These are phyloP conservation scores for Tupaia tana DNA, from an alignment of 2,113 vertebrate species.

Conservation along the genomic window DNA sequence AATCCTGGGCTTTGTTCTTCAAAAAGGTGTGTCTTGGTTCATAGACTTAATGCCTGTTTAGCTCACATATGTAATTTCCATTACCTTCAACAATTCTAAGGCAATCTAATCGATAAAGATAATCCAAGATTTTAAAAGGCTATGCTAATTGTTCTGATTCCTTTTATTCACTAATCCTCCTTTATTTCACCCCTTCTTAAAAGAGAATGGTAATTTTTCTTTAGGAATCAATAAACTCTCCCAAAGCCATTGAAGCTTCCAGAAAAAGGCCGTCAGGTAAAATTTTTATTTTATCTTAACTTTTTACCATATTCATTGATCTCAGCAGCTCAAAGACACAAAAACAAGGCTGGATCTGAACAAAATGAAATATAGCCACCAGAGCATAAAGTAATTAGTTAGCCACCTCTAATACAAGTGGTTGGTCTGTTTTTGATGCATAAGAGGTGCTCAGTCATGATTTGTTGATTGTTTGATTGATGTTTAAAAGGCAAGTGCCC, in stretches of 20 bases:
- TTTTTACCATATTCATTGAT: constrained; percentile 60
- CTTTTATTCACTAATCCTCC: constrained; percentile 76
- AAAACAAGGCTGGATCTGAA: constrained; percentile 58
- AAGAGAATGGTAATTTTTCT: constrained; percentile 74
- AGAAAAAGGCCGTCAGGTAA: constrained; percentile 71
- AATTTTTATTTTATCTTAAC: constrained; percentile 76
- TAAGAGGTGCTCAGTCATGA: constrained; percentile 15
- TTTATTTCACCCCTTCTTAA: constrained; percentile 59
- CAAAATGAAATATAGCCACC: not conserved
- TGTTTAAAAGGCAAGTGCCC: constrained; percentile 62
- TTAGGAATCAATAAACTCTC: constrained; percentile 79
- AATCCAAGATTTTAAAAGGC: constrained; percentile 75
- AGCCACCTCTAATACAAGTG: constrained; percentile 6
- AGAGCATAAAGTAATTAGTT: constrained; percentile 63
- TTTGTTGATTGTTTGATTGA: constrained; percentile 70
- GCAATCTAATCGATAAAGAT: constrained; percentile 76
- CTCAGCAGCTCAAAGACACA: constrained; percentile 38
- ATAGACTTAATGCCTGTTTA: constrained; percentile 46
- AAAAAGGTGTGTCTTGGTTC: constrained; percentile 48
- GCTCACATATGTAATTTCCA: constrained; percentile 51
- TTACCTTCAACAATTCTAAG: constrained; percentile 74
- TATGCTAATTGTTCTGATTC: constrained; percentile 72
- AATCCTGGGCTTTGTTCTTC: constrained; percentile 67
- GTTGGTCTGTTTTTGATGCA: constrained; percentile 47
- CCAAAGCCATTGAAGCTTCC: constrained; percentile 68